These are phyloP conservation scores for Jacana jacana DNA, from an alignment of 2,113 vertebrate genomes.

Conservation along the genomic window DNA sequence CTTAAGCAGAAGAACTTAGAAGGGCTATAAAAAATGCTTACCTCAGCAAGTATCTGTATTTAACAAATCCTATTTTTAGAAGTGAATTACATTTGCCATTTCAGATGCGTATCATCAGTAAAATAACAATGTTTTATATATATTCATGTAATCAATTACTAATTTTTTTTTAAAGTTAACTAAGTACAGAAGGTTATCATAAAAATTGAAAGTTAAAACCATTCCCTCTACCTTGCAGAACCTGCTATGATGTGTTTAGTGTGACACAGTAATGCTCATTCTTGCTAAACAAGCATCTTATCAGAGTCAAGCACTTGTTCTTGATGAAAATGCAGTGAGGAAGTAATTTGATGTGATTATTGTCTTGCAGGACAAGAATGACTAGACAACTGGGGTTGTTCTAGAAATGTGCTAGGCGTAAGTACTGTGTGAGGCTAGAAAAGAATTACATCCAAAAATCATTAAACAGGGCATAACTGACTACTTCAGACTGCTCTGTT, in stretches of 20 bases:
- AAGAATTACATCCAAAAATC: background rate
- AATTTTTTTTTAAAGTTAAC: background rate
- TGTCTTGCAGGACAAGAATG: background rate
- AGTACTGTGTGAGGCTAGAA: background rate
- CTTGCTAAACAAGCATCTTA: constrained; percentile 4
- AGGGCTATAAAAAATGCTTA: background rate
- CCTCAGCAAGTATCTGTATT: background rate
- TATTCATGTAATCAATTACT: background rate
- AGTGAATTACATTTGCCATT: background rate
- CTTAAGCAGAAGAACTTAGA: background rate
- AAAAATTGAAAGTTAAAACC: background rate
- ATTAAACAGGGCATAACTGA: background rate
- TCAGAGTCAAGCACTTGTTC: background rate
- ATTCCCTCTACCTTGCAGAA: background rate
- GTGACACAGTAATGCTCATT: background rate
- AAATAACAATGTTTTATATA: background rate
- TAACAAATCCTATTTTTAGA: background rate
- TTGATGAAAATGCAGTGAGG: background rate
- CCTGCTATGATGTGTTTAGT: background rate
- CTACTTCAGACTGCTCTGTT: background rate
- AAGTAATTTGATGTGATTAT: background rate
- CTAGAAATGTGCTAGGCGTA: background rate
- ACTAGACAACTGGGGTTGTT: background rate
- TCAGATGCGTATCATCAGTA: background rate
- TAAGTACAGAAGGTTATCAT: background rate